Conservation (phyloP, 2,797 vertebrate species). For the Nannoperca australis region DNA sequence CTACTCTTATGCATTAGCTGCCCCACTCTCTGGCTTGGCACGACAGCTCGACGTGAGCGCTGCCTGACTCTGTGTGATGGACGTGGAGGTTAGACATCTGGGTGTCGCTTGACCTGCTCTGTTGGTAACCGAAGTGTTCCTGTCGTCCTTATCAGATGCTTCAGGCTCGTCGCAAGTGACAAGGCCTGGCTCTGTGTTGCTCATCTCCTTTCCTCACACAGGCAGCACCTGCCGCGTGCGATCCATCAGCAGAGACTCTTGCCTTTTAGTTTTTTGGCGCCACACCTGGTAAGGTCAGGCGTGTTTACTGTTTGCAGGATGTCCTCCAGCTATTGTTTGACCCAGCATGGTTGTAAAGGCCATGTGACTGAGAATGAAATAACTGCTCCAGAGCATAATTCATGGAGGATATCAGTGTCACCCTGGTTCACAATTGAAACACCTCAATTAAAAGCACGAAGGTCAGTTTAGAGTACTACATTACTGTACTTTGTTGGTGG, state of each 20-base stretch:
- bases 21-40: conserved; percentile 30
- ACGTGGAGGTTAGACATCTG: conserved; percentile 87
- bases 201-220: conserved; percentile 54
- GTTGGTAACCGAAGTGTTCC: conserved; percentile 79
- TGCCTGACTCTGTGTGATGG: conserved; percentile 82
- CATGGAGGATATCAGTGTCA: conserved; percentile 10
- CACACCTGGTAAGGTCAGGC: conserved; percentile 59
- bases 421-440: conserved; percentile 3
- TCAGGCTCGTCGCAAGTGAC: conserved; percentile 51
- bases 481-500: not conserved
- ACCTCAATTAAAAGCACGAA: not conserved
- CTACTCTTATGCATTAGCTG: conserved; percentile 31
- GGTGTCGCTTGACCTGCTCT: conserved; percentile 86
- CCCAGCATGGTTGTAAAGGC: conserved; percentile 26
- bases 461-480: not conserved
- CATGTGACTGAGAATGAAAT: conserved; percentile 41
- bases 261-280: conserved; percentile 26
- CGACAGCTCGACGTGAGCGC: conserved; percentile 54
- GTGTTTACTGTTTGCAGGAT: conserved; percentile 44
- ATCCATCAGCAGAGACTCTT: conserved; percentile 33
- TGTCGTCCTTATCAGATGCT: conserved; percentile 75
- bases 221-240: conserved; percentile 43
- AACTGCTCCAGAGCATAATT: conserved; percentile 36
- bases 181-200: conserved; percentile 66
- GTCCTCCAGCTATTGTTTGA: conserved; percentile 26